Conservation (phyloP, 2,888 invertebrate genomes). For the Xestoiulus laeticollis region DNA sequence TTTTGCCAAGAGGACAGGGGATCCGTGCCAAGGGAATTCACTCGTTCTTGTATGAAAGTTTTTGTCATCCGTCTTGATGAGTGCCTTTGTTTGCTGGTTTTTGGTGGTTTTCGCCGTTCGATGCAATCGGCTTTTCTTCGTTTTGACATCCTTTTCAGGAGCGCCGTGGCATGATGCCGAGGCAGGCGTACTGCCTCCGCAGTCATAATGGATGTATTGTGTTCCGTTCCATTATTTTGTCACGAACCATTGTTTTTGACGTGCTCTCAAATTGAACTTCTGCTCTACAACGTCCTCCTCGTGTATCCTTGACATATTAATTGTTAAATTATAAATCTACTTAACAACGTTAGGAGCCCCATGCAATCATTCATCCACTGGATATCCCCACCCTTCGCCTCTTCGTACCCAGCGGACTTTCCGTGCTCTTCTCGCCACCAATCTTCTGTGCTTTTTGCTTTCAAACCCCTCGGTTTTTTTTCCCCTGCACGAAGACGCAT, state of each 20-base stretch:
- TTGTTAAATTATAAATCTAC: constrained; percentile 26
- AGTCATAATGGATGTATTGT: background rate
- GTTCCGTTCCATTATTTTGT: constrained; percentile 19
- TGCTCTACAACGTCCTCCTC: constrained; percentile 26
- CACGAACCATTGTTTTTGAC: constrained; percentile 26
- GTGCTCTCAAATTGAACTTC: constrained; percentile 26
- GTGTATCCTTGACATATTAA: constrained; percentile 19
- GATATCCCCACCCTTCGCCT: background rate
- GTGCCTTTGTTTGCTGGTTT: background rate
- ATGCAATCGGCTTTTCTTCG: background rate
- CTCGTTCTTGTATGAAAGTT: background rate
- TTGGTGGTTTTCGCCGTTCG: background rate
- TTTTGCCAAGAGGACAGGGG: background rate
- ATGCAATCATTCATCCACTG: background rate
- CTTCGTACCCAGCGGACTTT: background rate
- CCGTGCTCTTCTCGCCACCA: constrained; percentile 4
- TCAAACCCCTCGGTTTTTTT: background rate
- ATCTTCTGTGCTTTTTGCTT: background rate
- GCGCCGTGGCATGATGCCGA: background rate
- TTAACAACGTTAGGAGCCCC: constrained; percentile 23
- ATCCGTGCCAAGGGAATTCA: background rate
- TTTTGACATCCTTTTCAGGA: constrained; percentile 15
- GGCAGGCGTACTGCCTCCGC: background rate
- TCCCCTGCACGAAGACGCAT: background rate
- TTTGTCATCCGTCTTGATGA: background rate